Percentiles rank a stretch among this genome's conserved stretches.
Evolutionary conservation across 2,797 vertebrate genomes (phyloP).

Genomic region (Schizopygopsis malacanthus): DNA sequence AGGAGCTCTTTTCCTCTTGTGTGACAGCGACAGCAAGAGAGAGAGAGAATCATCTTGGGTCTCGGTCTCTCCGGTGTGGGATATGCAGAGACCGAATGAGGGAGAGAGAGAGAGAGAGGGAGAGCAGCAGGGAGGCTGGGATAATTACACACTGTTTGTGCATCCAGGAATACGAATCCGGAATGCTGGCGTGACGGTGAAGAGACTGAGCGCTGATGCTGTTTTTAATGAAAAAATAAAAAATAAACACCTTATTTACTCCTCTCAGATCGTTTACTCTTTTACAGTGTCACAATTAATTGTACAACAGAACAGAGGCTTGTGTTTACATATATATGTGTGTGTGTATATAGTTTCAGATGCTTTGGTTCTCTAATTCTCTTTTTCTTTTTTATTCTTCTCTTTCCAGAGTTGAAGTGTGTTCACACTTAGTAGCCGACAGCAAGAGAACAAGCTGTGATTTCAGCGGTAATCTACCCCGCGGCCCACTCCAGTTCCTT

Average conservation of each 20-base stretch:
- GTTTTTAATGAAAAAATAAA: slow-evolving; percentile 85
- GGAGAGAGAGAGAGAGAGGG: slow-evolving; percentile 43
- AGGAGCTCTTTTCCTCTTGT: slow-evolving; percentile 83
- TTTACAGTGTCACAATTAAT: slow-evolving; percentile 78
- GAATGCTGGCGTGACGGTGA: slow-evolving; percentile 84
- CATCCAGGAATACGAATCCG: slow-evolving; percentile 87
- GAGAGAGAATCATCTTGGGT: slow-evolving; percentile 41
- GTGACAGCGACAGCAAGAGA: slow-evolving; percentile 47
- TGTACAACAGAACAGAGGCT: slow-evolving; percentile 60
- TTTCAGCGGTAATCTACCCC: slow-evolving; percentile 57
- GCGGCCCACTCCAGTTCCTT: slow-evolving; percentile 45
- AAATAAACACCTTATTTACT: slow-evolving; percentile 85
- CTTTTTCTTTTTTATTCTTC: slow-evolving; percentile 19
- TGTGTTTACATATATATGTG: slow-evolving; percentile 35
- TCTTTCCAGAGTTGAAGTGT: slow-evolving; percentile 53
- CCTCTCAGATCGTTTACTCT: slow-evolving; percentile 72
- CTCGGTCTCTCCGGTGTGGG: slow-evolving; percentile 29
- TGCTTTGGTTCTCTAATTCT: slow-evolving; percentile 34
- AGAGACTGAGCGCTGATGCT: slow-evolving; percentile 87
- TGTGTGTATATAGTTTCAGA: not conserved
- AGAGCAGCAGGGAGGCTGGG: slow-evolving; percentile 86
- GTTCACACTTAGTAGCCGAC: slow-evolving; percentile 58
- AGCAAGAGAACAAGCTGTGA: slow-evolving; percentile 61
- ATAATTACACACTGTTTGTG: slow-evolving; percentile 99
- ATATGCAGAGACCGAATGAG: slow-evolving; percentile 48